Conservation (phyloP, 2,113 vertebrate species). For the Melospiza georgiana region DNA sequence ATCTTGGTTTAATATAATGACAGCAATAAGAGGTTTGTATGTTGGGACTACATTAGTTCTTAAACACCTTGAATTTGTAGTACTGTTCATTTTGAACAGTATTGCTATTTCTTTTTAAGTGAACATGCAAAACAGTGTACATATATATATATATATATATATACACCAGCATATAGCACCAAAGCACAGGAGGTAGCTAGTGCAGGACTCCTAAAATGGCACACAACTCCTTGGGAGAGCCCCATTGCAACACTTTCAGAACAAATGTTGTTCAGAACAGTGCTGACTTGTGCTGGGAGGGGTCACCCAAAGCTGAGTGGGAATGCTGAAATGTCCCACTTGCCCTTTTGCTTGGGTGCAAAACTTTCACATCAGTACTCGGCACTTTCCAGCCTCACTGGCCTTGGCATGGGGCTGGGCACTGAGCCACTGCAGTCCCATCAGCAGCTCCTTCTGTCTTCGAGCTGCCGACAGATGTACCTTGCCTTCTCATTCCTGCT, state of each 20-base stretch:
- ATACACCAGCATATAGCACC: not conserved
- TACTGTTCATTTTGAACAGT: not conserved
- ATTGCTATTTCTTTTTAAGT: not conserved
- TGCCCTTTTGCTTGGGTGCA: not conserved
- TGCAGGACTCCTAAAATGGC: not conserved
- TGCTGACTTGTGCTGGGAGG: accelerated
- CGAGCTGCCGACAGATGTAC: not conserved
- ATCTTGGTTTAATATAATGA: not conserved
- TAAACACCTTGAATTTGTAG: not conserved
- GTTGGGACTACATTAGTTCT: accelerated
- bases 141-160: not conserved
- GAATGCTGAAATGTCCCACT: not conserved
- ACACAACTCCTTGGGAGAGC: not conserved
- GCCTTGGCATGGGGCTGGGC: not conserved
- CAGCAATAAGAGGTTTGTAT: not conserved
- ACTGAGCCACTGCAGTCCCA: not conserved
- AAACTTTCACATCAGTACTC: not conserved
- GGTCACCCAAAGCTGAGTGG: not conserved
- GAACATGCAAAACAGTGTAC: not conserved
- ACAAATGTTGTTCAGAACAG: not conserved
- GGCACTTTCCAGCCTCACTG: not conserved
- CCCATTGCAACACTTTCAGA: accelerated
- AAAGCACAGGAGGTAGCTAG: not conserved
- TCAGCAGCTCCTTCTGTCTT: not conserved
- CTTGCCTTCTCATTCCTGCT: not conserved